Evolutionary conservation across 2,888 invertebrate species (phyloP).

Genomic region (Brenthis ino): DNA sequence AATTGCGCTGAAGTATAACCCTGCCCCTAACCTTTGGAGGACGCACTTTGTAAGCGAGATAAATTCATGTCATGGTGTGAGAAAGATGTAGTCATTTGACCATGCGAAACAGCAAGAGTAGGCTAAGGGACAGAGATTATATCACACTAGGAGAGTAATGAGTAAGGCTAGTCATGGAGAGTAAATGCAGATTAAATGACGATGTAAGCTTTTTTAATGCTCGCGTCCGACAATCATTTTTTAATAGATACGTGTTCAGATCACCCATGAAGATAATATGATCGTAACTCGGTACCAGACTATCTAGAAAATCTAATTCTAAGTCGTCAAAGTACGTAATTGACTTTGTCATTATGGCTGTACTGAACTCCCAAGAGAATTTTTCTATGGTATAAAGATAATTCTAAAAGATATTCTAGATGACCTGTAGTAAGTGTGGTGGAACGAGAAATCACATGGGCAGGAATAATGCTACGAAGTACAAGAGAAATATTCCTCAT

Average conservation of each 20-base stretch:
- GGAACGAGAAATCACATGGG: not conserved
- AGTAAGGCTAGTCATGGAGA: not conserved
- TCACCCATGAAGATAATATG: slow-evolving; percentile 26
- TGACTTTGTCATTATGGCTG: not conserved
- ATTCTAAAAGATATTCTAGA: not conserved
- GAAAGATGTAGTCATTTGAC: too few relatives aligned
- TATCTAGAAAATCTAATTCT: slow-evolving; percentile 14
- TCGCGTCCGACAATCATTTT: slow-evolving; percentile 14
- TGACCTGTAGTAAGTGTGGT: not conserved
- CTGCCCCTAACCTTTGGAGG: too few relatives aligned
- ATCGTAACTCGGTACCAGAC: slow-evolving; percentile 7
- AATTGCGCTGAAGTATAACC: too few relatives aligned
- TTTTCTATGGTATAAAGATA: too few relatives aligned
- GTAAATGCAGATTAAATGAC: slow-evolving; percentile 15
- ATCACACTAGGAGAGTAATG: too few relatives aligned
- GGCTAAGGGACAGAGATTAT: too few relatives aligned
- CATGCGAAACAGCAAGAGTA: too few relatives aligned
- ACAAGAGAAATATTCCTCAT: too few relatives aligned
- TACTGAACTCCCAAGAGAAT: slow-evolving; percentile 10
- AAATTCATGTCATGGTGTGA: too few relatives aligned
- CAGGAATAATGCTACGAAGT: slow-evolving; percentile 7
- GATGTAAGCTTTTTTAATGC: slow-evolving; percentile 3
- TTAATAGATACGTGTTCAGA: slow-evolving; percentile 10
- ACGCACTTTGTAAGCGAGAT: too few relatives aligned
- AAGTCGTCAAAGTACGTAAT: slow-evolving; percentile 1